Evolutionary conservation across 2,113 vertebrate genomes (phyloP).

Genomic region (Zosterops borbonicus): DNA sequence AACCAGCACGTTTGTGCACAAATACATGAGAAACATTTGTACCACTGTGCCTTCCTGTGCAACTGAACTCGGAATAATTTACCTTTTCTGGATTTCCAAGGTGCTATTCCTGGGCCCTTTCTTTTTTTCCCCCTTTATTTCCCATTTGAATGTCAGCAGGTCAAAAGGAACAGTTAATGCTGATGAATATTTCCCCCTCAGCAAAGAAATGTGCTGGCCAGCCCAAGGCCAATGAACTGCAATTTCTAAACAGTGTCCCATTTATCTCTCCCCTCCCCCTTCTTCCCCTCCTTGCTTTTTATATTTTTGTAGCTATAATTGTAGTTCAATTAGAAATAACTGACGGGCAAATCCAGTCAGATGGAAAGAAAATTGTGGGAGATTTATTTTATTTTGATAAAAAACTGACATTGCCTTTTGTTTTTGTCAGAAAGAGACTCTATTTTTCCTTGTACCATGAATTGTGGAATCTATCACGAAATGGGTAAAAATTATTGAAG

Average conservation of each 20-base stretch:
- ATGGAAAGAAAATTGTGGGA: slow-evolving; percentile 63
- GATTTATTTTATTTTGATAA: slow-evolving; percentile 71
- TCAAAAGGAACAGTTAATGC: slow-evolving; percentile 61
- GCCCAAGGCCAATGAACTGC: slow-evolving; percentile 29
- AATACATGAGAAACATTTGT: fast-evolving
- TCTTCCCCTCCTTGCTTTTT: background rate
- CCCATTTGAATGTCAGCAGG: slow-evolving; percentile 44
- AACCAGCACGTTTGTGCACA: fast-evolving
- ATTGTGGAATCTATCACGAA: slow-evolving; percentile 71
- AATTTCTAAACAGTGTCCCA: slow-evolving; percentile 36
- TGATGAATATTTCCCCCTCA: slow-evolving; percentile 55
- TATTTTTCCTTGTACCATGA: slow-evolving; percentile 38
- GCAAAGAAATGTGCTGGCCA: slow-evolving; percentile 8
- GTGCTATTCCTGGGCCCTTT: background rate
- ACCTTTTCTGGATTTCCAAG: background rate
- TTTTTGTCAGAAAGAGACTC: slow-evolving; percentile 61
- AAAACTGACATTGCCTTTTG: slow-evolving; percentile 62
- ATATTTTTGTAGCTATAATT: slow-evolving; percentile 49
- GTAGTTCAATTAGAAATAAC: slow-evolving; percentile 73
- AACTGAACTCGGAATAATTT: background rate
- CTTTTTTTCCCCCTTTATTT: background rate
- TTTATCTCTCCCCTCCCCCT: slow-evolving; percentile 39
- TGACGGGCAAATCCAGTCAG: slow-evolving; percentile 57
- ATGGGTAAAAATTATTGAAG: slow-evolving; percentile 69
- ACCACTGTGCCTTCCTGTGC: background rate